Percentiles rank a stretch among this genome's conserved stretches.
Evolutionary conservation across 2,113 vertebrate species (phyloP).

Genomic region (Parotia lawesii): DNA sequence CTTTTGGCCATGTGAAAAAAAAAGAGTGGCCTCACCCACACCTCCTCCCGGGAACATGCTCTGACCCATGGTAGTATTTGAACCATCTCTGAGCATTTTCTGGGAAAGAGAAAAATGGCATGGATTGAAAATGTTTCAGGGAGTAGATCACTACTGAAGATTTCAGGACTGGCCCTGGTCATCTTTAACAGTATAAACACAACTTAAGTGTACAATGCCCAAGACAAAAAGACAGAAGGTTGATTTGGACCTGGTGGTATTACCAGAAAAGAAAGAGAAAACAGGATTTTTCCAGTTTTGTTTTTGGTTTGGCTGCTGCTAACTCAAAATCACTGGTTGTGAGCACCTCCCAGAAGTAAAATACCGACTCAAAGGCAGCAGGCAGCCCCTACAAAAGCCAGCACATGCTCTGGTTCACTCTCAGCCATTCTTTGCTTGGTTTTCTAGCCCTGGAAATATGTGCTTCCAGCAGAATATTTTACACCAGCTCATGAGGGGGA

Average conservation of each 20-base stretch:
- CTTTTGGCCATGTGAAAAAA: neutral
- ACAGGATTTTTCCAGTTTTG: neutral
- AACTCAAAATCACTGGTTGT: neutral
- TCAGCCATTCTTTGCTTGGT: neutral
- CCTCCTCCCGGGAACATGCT: neutral
- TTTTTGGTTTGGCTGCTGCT: neutral
- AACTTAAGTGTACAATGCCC: neutral
- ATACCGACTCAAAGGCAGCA: accelerated
- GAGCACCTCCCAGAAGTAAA: neutral
- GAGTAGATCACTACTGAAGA: neutral
- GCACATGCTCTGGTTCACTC: neutral
- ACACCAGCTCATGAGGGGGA: neutral
- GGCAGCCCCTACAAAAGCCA: neutral
- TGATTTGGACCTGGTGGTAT: neutral
- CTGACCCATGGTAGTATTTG: neutral
- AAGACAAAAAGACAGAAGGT: neutral
- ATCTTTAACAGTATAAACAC: neutral
- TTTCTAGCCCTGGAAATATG: neutral
- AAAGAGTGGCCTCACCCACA: neutral
- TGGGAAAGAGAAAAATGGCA: neutral
- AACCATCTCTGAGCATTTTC: neutral
- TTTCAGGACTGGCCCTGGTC: neutral
- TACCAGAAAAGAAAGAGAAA: neutral
- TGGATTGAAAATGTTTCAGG: neutral
- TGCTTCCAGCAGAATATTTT: neutral